These are phyloP conservation scores for Athalia circularis DNA, from an alignment of 2,888 invertebrate genomes.

Conservation along the genomic window DNA sequence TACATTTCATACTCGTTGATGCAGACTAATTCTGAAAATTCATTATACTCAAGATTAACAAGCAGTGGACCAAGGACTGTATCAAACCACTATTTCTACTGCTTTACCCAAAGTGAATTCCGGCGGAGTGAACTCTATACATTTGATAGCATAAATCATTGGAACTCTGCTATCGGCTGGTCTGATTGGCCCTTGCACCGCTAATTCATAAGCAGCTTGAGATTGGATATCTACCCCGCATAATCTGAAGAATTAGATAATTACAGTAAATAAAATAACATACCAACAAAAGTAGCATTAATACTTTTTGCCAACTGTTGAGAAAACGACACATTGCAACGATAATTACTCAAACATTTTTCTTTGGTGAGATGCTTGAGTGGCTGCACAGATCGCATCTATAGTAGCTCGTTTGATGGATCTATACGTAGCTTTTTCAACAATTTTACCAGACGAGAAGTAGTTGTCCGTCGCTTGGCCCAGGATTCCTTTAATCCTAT, in stretches of 20 bases:
- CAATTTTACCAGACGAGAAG: constrained; percentile 82
- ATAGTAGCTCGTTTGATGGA: constrained; percentile 84
- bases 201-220: constrained; percentile 93
- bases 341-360: constrained; percentile 88
- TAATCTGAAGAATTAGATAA: constrained; percentile 74
- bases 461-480: constrained; percentile 86
- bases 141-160: constrained; percentile 89
- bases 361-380: constrained; percentile 91
- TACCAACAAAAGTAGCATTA: neutral
- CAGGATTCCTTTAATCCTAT: constrained; percentile 84
- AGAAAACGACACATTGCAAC: constrained; percentile 43
- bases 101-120: constrained; percentile 87
- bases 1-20: constrained; percentile 90
- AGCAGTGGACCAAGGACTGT: constrained; percentile 25
- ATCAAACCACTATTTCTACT: constrained; percentile 6
- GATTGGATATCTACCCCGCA: constrained; percentile 89
- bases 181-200: constrained; percentile 86
- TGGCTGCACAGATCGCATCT: constrained; percentile 84
- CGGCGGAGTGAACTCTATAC: constrained; percentile 88
- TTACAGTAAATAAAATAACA: constrained; percentile 38
- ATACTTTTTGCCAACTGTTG: neutral
- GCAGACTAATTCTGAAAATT: constrained; percentile 87
- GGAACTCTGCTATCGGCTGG: constrained; percentile 84
- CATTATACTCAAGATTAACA: constrained; percentile 43
- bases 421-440: constrained; percentile 82